Base-by-base conservation (phyloP, 2,113 vertebrate genomes). In the Ardeotis arabs region DNA sequence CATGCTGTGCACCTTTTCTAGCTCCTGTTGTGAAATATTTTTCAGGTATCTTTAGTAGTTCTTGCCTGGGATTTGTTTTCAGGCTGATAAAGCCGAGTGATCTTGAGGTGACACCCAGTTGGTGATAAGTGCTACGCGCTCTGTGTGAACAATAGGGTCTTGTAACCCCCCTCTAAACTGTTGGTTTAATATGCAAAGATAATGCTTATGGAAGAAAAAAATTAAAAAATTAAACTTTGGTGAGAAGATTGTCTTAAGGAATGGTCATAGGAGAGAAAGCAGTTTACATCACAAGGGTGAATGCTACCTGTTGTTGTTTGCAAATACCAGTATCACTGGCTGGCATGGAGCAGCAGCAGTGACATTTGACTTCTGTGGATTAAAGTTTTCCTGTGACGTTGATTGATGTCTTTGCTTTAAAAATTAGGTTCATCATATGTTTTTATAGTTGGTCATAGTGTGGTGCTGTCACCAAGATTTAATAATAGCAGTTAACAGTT, bases 361-460 rank as follows among this genome's bases (percentile, higher is more conserved):
- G 70, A 85, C 55, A 58, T 78, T 73, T 77, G 76, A 0, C 27
- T 96, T 44, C 25, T 37, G n/a, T 45, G 75, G 58, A 64, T 87
- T 29, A 14, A 91, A 68, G 31, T 90, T 95, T 90, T 90, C 64
- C 45, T 28, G 33, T 68, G 73, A 56, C 55, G 50, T 3, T 73
- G 45, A 90, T 81, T 91, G 41, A 90, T 70, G 37, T 60, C 35
- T 86, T 78, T 66, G 44, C 74, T 93, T 84, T 73, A 73, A 87
- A 89, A 91, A 76, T 63, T 5, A 80, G 59, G 17, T 56, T 69
- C 20, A 31, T 80, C 4, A 3, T 84, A 33, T 66, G 58, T 91
- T 96, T 93, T 90, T 92, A 28, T 87, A 80, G 69, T 60, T 94
- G 84, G 84, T 94, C 74, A 85, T 37, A 70, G 91, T 94, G 66